A percentile compares a stretch with the other conserved stretches of the same genome.
Evolutionary conservation across 2,888 invertebrate genomes (phyloP).

Genomic region (Chymomyza fuscimana): DNA sequence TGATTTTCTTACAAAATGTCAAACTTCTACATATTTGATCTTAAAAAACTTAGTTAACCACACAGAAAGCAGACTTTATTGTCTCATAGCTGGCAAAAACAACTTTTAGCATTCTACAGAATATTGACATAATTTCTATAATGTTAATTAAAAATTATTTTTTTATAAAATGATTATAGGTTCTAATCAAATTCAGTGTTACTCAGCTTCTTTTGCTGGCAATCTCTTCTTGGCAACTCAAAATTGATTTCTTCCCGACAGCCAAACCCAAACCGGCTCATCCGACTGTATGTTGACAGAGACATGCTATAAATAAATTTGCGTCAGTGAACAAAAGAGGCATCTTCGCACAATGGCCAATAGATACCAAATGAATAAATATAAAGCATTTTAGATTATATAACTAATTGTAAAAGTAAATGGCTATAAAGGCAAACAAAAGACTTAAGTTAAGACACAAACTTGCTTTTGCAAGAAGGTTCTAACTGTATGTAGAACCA

Average conservation of each 20-base stretch:
- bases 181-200: neutral
- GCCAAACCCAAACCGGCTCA: slow-evolving; percentile 50
- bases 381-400: slow-evolving; percentile 56
- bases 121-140: neutral
- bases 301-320: slow-evolving; percentile 62
- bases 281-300: slow-evolving; percentile 40
- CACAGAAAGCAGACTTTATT: too few species aligned
- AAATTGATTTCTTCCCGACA: neutral
- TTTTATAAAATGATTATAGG: neutral
- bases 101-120: too few species aligned
- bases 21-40: too few species aligned
- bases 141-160: neutral
- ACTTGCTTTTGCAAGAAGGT: slow-evolving; percentile 24
- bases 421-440: slow-evolving; percentile 59
- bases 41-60: too few species aligned
- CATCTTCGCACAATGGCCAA: neutral
- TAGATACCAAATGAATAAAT: slow-evolving; percentile 4
- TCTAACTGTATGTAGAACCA: slow-evolving; percentile 34
- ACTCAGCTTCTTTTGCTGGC: neutral
- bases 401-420: slow-evolving; percentile 44
- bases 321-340: slow-evolving; percentile 46
- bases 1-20: too few species aligned
- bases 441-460: slow-evolving; percentile 31
- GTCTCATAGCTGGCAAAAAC: too few species aligned
- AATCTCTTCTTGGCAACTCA: neutral